phyloP scores from a whole-genome alignment of 2,888 invertebrate species.

The Chymomyza fuscimana region DNA sequence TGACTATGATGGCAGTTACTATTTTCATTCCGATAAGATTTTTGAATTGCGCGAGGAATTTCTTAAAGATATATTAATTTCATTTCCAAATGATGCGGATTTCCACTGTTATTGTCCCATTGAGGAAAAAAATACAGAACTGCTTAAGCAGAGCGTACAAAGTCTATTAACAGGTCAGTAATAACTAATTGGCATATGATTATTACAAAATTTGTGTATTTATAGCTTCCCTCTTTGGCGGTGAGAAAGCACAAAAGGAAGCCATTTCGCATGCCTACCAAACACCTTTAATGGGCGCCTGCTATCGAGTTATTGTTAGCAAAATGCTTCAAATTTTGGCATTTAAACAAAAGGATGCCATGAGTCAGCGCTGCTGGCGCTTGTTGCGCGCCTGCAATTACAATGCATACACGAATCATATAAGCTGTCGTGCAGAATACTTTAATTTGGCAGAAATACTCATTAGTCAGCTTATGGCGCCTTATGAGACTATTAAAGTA shows the following conservation, averaged over 20 bases:
- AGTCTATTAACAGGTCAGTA: constrained; percentile 69
- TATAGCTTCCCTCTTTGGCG: constrained; percentile 71
- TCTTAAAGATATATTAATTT: constrained; percentile 69
- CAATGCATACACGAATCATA: constrained; percentile 74
- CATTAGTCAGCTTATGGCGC: constrained; percentile 76
- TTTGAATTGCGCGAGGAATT: constrained; percentile 78
- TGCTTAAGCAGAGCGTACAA: constrained; percentile 69
- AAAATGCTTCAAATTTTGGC: constrained; percentile 78
- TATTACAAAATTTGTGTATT: not conserved
- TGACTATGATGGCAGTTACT: constrained; percentile 78
- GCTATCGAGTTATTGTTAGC: constrained; percentile 73
- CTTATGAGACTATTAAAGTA: constrained; percentile 74
- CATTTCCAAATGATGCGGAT: constrained; percentile 60
- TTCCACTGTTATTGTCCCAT: constrained; percentile 70
- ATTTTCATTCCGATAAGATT: constrained; percentile 77
- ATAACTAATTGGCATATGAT: not conserved
- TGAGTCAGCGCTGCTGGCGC: constrained; percentile 76
- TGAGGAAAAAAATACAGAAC: constrained; percentile 70
- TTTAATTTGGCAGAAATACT: constrained; percentile 78
- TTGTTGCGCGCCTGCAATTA: constrained; percentile 74
- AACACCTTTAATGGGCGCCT: constrained; percentile 76
- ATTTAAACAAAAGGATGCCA: constrained; percentile 73
- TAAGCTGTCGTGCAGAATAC: constrained; percentile 72
- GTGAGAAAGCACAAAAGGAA: constrained; percentile 53
- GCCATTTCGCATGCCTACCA: constrained; percentile 67